Conservation (phyloP, 2,113 vertebrate species). For the Eupsittula cactorum region DNA sequence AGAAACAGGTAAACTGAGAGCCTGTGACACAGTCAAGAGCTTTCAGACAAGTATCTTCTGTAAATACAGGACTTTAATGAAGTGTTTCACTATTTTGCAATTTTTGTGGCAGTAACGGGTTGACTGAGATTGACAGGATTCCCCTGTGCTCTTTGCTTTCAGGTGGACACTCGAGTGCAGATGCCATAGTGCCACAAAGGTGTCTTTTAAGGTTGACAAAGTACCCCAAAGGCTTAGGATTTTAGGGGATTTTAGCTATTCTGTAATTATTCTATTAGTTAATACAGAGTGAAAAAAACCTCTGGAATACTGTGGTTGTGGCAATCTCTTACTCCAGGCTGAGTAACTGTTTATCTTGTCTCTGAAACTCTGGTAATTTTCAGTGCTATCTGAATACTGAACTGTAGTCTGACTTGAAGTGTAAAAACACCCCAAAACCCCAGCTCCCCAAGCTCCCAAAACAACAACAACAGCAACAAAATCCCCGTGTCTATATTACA, state of each 20-base stretch:
- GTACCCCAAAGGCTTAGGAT: neutral
- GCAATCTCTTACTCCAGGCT: neutral
- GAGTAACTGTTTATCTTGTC: neutral
- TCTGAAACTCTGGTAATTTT: neutral
- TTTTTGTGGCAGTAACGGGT: neutral
- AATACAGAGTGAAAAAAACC: neutral
- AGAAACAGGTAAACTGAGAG: neutral
- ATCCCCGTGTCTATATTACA: neutral
- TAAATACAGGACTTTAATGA: neutral
- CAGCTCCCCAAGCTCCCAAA: neutral
- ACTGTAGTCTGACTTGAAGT: neutral
- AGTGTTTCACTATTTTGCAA: neutral
- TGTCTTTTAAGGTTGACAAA: neutral
- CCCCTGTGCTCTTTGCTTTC: neutral
- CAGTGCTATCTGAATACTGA: neutral
- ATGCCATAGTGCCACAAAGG: neutral
- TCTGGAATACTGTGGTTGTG: neutral
- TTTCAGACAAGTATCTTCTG: neutral
- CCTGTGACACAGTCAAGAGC: neutral
- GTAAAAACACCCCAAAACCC: neutral
- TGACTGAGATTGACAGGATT: neutral
- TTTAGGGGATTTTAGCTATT: neutral
- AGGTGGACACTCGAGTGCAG: neutral
- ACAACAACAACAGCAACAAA: neutral
- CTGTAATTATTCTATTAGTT: neutral